These are phyloP conservation scores for Poeciliopsis prolifica DNA, from an alignment of 2,113 vertebrate species.

Conservation along the genomic window DNA sequence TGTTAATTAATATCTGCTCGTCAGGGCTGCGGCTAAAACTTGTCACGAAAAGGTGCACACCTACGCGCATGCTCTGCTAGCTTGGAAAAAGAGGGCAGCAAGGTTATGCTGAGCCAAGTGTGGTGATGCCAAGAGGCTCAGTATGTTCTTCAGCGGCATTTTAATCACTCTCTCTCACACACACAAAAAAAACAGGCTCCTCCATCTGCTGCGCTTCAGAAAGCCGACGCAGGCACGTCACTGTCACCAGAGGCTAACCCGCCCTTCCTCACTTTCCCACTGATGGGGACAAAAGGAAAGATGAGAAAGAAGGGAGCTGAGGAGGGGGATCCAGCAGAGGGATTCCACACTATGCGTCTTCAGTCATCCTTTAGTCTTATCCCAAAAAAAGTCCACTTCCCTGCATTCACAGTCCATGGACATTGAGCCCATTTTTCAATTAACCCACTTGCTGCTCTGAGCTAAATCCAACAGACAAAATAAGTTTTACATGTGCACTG, in stretches of 20 bases:
- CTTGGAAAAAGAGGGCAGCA: slow-evolving; percentile 64
- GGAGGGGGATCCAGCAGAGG: slow-evolving; percentile 37
- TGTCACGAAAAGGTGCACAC: slow-evolving; percentile 11
- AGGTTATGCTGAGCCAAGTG: slow-evolving; percentile 64
- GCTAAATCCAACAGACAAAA: slow-evolving; percentile 2
- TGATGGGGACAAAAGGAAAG: slow-evolving; percentile 50
- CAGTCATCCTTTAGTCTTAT: slow-evolving; percentile 37
- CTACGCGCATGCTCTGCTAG: slow-evolving; percentile 42
- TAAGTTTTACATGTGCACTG: slow-evolving; percentile 5
- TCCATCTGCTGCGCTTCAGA: slow-evolving; percentile 67
- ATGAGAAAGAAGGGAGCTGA: slow-evolving; percentile 45
- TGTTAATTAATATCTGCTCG: not conserved
- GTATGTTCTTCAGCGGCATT: slow-evolving; percentile 69
- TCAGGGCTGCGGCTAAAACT: not conserved
- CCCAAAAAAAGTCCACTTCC: slow-evolving; percentile 14
- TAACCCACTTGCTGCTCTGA: slow-evolving; percentile 32
- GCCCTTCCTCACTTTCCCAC: slow-evolving; percentile 45
- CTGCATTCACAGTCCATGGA: slow-evolving; percentile 16
- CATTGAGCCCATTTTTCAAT: slow-evolving; percentile 13
- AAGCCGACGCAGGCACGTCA: slow-evolving; percentile 67
- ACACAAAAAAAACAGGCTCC: slow-evolving; percentile 14
- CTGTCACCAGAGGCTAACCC: slow-evolving; percentile 70
- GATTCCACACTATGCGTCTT: slow-evolving; percentile 47
- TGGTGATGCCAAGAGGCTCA: slow-evolving; percentile 65
- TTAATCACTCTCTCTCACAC: slow-evolving; percentile 48